Conservation (phyloP, 2,797 vertebrate genomes). For the Sebastes kiyomatsui region DNA sequence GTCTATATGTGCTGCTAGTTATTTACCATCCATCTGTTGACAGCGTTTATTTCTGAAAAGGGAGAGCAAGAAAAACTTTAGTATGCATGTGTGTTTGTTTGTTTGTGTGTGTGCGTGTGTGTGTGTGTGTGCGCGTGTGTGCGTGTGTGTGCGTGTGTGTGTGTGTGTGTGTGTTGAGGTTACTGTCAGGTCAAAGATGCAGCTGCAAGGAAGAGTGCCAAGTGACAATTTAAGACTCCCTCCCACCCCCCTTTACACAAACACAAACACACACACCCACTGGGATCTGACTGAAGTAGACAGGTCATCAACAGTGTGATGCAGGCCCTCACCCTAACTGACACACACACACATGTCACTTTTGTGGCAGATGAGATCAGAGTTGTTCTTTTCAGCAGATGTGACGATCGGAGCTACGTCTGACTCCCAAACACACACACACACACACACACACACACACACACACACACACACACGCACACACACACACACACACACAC, state of each 20-base stretch:
- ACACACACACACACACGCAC: conserved; percentile 24
- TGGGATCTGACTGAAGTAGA: conserved; percentile 84
- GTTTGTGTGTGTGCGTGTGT: conserved; percentile 18
- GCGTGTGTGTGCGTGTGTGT: conserved; percentile 11
- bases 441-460: conserved; percentile 19
- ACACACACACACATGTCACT: conserved; percentile 62
- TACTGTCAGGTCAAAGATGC: conserved; percentile 60
- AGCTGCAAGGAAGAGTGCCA: conserved; percentile 63
- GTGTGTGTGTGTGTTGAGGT: conserved; percentile 39
- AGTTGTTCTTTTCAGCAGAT: conserved; percentile 86
- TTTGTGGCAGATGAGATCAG: conserved; percentile 83
- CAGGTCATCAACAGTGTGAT: conserved; percentile 85
- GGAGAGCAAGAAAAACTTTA: background rate
- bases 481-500: conserved; percentile 41
- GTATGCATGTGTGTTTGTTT: background rate
- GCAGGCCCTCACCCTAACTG: conserved; percentile 73
- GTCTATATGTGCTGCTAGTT: background rate
- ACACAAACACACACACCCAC: conserved; percentile 41
- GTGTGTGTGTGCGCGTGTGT: conserved; percentile 2
- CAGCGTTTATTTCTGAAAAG: conserved; percentile 1
- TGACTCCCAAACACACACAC: background rate
- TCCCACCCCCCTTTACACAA: conserved; percentile 22
- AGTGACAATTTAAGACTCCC: conserved; percentile 62
- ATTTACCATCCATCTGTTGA: background rate
- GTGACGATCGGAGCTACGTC: conserved; percentile 69